Conservation (phyloP, 2,888 invertebrate genomes). For the Lasiommata megera region DNA sequence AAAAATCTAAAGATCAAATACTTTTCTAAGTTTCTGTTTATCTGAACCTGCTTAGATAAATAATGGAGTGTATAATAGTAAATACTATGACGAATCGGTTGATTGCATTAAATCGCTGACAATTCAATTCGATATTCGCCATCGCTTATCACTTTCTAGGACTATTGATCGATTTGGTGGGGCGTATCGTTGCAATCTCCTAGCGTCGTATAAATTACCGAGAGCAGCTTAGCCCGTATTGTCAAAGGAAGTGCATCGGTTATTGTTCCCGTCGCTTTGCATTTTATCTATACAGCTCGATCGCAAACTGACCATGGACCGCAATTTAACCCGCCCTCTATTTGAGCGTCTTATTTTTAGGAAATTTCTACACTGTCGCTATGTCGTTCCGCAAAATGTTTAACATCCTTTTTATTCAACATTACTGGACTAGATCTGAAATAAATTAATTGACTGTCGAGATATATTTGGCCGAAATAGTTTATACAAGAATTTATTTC, state of each 20-base stretch:
- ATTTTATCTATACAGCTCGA: slow-evolving; percentile 60
- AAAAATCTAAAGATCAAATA: no score
- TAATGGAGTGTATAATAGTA: no score
- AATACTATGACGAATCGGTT: no score
- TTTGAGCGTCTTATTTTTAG: slow-evolving; percentile 42
- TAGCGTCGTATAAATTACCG: slow-evolving; percentile 60
- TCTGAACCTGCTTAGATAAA: no score
- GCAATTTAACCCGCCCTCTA: slow-evolving; percentile 66
- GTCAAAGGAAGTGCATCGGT: slow-evolving; percentile 77
- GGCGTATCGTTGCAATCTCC: slow-evolving; percentile 65
- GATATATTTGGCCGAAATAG: no score
- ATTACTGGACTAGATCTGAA: no score
- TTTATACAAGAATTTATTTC: no score
- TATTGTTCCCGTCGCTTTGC: slow-evolving; percentile 71
- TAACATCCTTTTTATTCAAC: no score
- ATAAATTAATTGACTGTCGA: no score
- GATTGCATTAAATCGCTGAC: slow-evolving; percentile 48
- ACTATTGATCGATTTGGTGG: slow-evolving; percentile 71
- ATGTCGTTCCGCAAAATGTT: not conserved
- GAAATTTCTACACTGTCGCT: not conserved
- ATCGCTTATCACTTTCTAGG: slow-evolving; percentile 65
- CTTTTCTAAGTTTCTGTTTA: no score
- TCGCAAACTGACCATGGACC: slow-evolving; percentile 53
- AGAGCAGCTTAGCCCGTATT: slow-evolving; percentile 46
- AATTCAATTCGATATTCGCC: slow-evolving; percentile 68